A percentile compares a stretch with the other conserved stretches of the same genome.
Evolutionary conservation across 2,888 invertebrate species (phyloP).

Genomic region (Zeuzera pyrina): DNA sequence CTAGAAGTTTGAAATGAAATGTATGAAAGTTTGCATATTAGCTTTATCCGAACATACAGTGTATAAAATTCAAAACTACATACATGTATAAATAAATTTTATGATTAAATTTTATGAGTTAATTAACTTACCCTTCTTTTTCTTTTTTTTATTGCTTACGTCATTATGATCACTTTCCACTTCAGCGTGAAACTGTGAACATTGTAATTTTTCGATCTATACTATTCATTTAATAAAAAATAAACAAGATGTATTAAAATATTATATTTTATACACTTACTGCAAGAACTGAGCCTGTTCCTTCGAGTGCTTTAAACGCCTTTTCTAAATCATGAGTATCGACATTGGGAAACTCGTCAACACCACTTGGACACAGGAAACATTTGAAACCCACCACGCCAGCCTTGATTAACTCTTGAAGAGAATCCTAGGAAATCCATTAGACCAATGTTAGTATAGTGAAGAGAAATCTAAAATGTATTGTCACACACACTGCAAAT

Average conservation of each 20-base stretch:
- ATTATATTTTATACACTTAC: slow-evolving; percentile 45
- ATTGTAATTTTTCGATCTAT: not conserved
- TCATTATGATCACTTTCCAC: slow-evolving; percentile 49
- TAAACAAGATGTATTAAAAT: not conserved
- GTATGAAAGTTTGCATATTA: too few relatives aligned
- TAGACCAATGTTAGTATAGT: not conserved
- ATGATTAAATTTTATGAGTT: too few relatives aligned
- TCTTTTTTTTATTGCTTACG: slow-evolving; percentile 27
- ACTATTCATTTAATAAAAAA: not conserved
- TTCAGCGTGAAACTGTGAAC: slow-evolving; percentile 83
- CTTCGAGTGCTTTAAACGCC: slow-evolving; percentile 72
- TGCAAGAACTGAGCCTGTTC: slow-evolving; percentile 75
- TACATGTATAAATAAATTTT: too few relatives aligned
- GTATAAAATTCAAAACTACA: too few relatives aligned
- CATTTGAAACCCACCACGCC: slow-evolving; percentile 85
- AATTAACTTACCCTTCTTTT: slow-evolving; percentile 36
- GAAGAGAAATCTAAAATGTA: too few relatives aligned
- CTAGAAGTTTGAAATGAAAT: too few relatives aligned
- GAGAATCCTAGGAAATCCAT: slow-evolving; percentile 56
- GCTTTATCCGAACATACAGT: too few relatives aligned
- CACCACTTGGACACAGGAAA: slow-evolving; percentile 78
- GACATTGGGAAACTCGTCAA: slow-evolving; percentile 79
- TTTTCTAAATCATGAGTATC: slow-evolving; percentile 67
- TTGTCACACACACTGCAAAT: too few relatives aligned
- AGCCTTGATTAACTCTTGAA: slow-evolving; percentile 70